These are phyloP conservation scores for Asarcornis scutulata DNA, from an alignment of 2,113 vertebrate genomes.

Conservation along the genomic window DNA sequence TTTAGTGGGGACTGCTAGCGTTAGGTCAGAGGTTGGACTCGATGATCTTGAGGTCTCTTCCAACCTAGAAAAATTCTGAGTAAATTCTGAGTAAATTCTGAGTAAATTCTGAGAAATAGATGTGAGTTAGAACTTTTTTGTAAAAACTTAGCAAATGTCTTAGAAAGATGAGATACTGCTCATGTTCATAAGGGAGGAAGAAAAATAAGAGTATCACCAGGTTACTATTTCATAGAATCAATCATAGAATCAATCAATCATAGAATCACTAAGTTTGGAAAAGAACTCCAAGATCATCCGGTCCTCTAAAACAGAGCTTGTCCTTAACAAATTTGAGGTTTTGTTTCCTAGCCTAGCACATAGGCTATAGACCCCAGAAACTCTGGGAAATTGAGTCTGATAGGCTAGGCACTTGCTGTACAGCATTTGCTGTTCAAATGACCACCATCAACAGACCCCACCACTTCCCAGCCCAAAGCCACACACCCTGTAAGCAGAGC, in stretches of 20 bases:
- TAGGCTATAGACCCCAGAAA: fast-evolving
- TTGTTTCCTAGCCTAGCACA: fast-evolving
- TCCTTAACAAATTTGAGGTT: not conserved
- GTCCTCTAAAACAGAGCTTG: not conserved
- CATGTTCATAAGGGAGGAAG: fast-evolving
- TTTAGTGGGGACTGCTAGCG: no score
- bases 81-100: no score
- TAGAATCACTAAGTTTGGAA: no score
- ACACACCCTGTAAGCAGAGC: not conserved
- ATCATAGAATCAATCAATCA: no score
- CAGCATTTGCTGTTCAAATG: not conserved
- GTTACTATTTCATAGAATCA: not conserved
- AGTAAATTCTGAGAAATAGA: no score
- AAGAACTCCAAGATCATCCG: no score
- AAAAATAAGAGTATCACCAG: not conserved
- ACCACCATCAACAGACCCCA: not conserved
- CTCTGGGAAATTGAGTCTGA: not conserved
- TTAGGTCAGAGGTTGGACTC: no score
- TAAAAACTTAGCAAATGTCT: not conserved
- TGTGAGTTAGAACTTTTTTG: not conserved
- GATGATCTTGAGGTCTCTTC: no score
- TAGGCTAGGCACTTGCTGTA: not conserved
- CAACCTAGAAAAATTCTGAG: no score
- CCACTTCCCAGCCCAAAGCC: not conserved
- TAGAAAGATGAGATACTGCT: not conserved